These are phyloP conservation scores for Saturnia japonica DNA, from an alignment of 2,888 invertebrate species.

Conservation along the genomic window DNA sequence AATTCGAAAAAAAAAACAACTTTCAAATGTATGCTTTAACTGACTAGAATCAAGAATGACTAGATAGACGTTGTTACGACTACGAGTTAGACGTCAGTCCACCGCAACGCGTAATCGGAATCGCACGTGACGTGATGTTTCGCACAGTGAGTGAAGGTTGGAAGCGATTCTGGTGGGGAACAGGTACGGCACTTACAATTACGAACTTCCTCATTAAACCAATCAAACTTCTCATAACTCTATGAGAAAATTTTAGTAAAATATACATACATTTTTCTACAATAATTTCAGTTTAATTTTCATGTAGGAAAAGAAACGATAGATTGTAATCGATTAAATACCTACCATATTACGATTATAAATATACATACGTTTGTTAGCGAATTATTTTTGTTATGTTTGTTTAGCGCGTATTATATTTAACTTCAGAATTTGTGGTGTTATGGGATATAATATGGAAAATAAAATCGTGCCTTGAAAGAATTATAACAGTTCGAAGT, in stretches of 20 bases:
- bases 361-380: neutral
- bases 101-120: slow-evolving; percentile 65
- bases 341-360: neutral
- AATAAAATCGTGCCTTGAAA: slow-evolving; percentile 30
- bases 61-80: slow-evolving; percentile 34
- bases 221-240: slow-evolving; percentile 44
- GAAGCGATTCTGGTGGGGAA: slow-evolving; percentile 79
- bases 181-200: slow-evolving; percentile 75
- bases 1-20: neutral
- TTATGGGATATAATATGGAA: neutral
- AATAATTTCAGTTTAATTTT: neutral
- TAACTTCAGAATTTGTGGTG: neutral
- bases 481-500: slow-evolving; percentile 44
- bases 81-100: slow-evolving; percentile 66
- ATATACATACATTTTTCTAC: slow-evolving; percentile 19
- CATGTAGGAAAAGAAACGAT: neutral
- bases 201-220: slow-evolving; percentile 63
- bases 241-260: slow-evolving; percentile 40
- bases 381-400: neutral
- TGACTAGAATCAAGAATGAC: neutral
- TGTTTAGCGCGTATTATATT: neutral
- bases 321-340: neutral
- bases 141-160: slow-evolving; percentile 73
- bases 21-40: neutral
- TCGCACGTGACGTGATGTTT: slow-evolving; percentile 71